Conservation (phyloP, 1,140 invertebrate genomes). For the Ceratina australensis region DNA sequence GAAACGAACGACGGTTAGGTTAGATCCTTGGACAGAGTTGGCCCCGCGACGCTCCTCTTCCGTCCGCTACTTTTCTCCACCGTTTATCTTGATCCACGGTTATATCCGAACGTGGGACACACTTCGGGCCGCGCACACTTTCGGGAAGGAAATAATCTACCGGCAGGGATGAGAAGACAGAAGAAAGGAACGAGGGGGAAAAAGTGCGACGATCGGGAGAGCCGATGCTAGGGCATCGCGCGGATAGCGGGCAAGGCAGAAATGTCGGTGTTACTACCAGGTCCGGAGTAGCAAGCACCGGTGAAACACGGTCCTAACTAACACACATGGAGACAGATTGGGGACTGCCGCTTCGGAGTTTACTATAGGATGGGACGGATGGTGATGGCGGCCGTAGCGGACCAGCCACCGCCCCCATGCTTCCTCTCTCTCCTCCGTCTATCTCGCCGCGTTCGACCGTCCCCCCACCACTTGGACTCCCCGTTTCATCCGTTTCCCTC, state of each 20-base stretch:
- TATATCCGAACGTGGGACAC: constrained; percentile 23
- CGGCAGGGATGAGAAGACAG: constrained; percentile 58
- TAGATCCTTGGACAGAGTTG: constrained; percentile 44
- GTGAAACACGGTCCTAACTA: constrained; percentile 74
- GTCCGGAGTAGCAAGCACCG: constrained; percentile 69
- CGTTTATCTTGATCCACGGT: constrained; percentile 47
- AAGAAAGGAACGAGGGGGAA: constrained; percentile 64
- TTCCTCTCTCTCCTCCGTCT: constrained; percentile 57
- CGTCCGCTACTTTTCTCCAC: constrained; percentile 17
- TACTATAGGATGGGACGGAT: constrained; percentile 75
- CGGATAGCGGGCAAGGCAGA: constrained; percentile 68
- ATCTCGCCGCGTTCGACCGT: constrained; percentile 27
- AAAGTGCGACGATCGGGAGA: constrained; percentile 44
- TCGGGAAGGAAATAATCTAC: constrained; percentile 30
- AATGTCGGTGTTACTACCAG: constrained; percentile 72
- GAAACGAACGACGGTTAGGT: constrained; percentile 10
- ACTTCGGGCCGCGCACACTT: constrained; percentile 19
- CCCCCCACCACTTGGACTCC: constrained; percentile 13
- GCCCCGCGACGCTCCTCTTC: constrained; percentile 35
- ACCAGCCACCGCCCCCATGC: constrained; percentile 77
- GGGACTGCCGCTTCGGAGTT: constrained; percentile 67
- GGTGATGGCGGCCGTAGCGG: constrained; percentile 75
- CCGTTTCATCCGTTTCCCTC: constrained; percentile 12
- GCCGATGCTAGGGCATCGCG: constrained; percentile 77
- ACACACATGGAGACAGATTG: constrained; percentile 72